Evolutionary conservation across 2,797 vertebrate species (phyloP).

Genomic region (Rhyacichthys aspro): DNA sequence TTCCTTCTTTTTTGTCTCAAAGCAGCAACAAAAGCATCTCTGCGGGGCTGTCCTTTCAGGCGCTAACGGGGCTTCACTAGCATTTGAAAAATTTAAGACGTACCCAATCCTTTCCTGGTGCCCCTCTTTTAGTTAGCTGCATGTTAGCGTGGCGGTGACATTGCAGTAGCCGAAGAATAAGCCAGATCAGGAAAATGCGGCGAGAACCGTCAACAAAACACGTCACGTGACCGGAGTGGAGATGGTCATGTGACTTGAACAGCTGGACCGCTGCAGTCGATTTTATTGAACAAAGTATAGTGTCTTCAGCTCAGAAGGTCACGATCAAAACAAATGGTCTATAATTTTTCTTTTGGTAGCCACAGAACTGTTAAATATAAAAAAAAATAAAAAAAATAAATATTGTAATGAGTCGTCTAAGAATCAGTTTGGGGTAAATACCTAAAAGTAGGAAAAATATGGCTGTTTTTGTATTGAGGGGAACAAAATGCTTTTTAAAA

Average conservation of each 20-base stretch:
- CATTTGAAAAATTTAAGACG: conserved; percentile 12
- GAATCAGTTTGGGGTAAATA: too few species aligned
- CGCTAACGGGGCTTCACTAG: conserved; percentile 8
- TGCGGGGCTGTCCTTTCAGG: conserved; percentile 18
- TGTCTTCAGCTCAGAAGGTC: not conserved
- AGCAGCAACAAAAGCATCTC: conserved; percentile 37
- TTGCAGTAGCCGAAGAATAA: conserved; percentile 62
- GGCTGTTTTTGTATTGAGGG: too few species aligned
- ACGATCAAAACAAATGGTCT: not conserved
- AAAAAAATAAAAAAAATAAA: too few species aligned
- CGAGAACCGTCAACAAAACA: conserved; percentile 73
- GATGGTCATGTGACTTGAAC: conserved; percentile 66
- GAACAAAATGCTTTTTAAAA: too few species aligned
- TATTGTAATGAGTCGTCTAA: too few species aligned
- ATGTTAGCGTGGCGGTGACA: conserved; percentile 68
- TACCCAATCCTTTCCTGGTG: conserved; percentile 2
- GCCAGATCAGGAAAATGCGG: conserved; percentile 46
- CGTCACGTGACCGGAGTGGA: conserved; percentile 68
- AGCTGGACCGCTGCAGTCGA: not conserved
- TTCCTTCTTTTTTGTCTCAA: conserved; percentile 49
- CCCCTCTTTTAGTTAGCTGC: conserved; percentile 21
- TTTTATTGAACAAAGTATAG: too few species aligned
- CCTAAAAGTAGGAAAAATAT: too few species aligned
- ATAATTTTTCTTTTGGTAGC: too few species aligned
- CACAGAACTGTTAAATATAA: too few species aligned